phyloP scores from a whole-genome alignment of 1,140 invertebrate genomes.

The Elysia chlorotica region DNA sequence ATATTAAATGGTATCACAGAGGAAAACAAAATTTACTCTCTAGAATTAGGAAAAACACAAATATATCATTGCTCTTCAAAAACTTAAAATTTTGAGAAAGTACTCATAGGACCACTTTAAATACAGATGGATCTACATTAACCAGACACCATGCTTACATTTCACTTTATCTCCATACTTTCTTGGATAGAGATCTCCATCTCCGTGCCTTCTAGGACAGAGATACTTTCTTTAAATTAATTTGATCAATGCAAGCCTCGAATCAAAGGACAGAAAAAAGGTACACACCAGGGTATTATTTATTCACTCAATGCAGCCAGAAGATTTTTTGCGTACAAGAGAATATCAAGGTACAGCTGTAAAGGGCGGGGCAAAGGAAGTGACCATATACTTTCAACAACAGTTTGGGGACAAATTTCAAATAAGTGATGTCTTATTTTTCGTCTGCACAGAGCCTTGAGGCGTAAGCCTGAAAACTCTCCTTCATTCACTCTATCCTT shows the following conservation, averaged over 20 bases:
- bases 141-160: background rate
- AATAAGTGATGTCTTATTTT: conserved; percentile 3
- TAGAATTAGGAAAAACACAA: background rate
- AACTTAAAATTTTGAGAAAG: background rate
- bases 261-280: too few species aligned
- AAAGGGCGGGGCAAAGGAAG: conserved; percentile 10
- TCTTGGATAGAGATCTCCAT: background rate
- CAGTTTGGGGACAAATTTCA: background rate
- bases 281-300: background rate
- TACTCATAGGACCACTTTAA: background rate
- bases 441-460: conserved; percentile 1
- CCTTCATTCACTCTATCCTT: conserved; percentile 4
- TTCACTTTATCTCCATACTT: background rate
- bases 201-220: too few species aligned
- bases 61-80: background rate
- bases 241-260: background rate
- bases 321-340: conserved; percentile 10
- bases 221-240: too few species aligned
- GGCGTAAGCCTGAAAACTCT: background rate
- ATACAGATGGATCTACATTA: background rate
- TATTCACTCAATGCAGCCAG: conserved; percentile 2
- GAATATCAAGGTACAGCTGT: conserved; percentile 6
- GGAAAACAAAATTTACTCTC: background rate
- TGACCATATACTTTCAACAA: conserved; percentile 7
- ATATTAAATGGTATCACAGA: background rate